These are phyloP conservation scores for Drosophila suboccidentalis DNA, from an alignment of 2,888 invertebrate species.

Conservation along the genomic window DNA sequence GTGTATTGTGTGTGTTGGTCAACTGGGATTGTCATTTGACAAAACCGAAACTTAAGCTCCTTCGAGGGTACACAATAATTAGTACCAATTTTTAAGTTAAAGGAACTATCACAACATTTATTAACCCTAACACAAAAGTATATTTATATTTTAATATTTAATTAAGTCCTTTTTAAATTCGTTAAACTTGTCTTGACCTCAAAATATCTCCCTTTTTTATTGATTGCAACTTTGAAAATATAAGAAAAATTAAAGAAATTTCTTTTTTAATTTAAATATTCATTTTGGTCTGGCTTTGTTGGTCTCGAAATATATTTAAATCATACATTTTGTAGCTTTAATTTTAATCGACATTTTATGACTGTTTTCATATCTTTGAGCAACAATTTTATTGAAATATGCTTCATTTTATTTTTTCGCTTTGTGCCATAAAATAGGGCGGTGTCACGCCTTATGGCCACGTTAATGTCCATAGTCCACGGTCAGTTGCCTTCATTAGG, in stretches of 20 bases:
- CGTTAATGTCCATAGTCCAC: conserved; percentile 6
- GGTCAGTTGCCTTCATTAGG: conserved; percentile 11
- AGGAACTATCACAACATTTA: not conserved
- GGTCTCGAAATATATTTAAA: not conserved
- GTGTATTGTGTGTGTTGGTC: conserved; percentile 8
- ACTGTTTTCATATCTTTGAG: not conserved
- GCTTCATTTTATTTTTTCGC: not conserved
- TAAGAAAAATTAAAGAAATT: no score
- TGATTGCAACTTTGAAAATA: no score
- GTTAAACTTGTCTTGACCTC: no score
- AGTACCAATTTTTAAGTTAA: not conserved
- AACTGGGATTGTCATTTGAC: conserved; percentile 45
- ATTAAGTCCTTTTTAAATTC: no score
- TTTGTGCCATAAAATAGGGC: not conserved
- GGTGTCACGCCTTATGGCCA: conserved; percentile 6
- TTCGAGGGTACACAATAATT: not conserved
- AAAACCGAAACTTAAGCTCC: conserved; percentile 24
- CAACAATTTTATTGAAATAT: not conserved
- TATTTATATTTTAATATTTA: not conserved
- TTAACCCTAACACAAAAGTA: not conserved
- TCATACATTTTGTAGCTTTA: not conserved
- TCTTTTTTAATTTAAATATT: not conserved
- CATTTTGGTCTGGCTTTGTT: not conserved
- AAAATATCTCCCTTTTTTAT: no score
- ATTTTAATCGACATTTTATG: not conserved